Conservation (phyloP, 2,888 invertebrate species). For the Callosobruchus maculatus region DNA sequence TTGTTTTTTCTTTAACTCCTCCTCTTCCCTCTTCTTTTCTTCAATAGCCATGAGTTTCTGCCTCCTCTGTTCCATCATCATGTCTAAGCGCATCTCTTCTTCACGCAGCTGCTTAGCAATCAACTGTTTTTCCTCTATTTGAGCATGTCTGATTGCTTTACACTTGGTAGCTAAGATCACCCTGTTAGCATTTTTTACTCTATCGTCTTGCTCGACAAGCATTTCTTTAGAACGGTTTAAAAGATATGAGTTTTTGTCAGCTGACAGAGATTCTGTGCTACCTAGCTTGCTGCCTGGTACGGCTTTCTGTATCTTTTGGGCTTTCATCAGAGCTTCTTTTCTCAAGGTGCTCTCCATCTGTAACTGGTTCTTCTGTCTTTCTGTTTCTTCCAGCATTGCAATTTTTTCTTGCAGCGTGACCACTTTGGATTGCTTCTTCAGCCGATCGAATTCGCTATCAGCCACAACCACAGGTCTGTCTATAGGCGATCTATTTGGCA, state of each 20-base stretch:
- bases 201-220: constrained; percentile 59
- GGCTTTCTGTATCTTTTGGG: constrained; percentile 35
- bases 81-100: constrained; percentile 59
- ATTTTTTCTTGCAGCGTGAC: constrained; percentile 50
- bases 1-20: constrained; percentile 32
- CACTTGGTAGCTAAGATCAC: constrained; percentile 81
- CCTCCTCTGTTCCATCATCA: constrained; percentile 69
- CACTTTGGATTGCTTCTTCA: constrained; percentile 53
- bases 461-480: constrained; percentile 59
- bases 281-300: constrained; percentile 30
- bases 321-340: constrained; percentile 44
- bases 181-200: constrained; percentile 69
- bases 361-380: constrained; percentile 49
- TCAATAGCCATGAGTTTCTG: constrained; percentile 55
- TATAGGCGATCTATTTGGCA: constrained; percentile 54
- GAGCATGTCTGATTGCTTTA: constrained; percentile 79
- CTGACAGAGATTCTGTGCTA: constrained; percentile 50
- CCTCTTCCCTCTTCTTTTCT: constrained; percentile 51
- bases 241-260: constrained; percentile 50
- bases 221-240: constrained; percentile 54
- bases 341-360: constrained; percentile 58
- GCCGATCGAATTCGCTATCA: constrained; percentile 57
- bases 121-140: constrained; percentile 63
- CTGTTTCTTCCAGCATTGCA: constrained; percentile 45
- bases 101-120: constrained; percentile 57